These are phyloP conservation scores for Lagenorhynchus albirostris DNA, from an alignment of 2,113 vertebrate genomes.

Conservation along the genomic window DNA sequence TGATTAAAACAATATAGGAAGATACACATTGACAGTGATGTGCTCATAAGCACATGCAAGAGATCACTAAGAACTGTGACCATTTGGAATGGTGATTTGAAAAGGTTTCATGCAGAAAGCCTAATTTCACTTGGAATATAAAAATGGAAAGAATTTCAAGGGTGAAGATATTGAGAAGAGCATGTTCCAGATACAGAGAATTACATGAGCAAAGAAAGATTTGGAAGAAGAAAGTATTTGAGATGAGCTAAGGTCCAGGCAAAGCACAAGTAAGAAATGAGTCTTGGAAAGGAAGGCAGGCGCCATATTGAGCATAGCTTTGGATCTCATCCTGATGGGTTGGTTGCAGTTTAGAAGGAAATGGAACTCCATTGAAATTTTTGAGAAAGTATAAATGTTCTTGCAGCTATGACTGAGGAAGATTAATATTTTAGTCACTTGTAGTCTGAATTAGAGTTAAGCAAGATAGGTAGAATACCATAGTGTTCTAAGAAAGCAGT, in stretches of 20 bases:
- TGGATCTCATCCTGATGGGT: background rate
- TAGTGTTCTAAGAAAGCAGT: background rate
- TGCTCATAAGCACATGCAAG: background rate
- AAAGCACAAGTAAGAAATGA: background rate
- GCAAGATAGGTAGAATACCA: background rate
- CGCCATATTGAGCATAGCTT: accelerated
- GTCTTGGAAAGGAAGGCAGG: background rate
- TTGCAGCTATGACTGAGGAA: background rate
- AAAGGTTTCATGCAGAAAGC: background rate
- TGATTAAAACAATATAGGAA: background rate
- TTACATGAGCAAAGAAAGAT: background rate
- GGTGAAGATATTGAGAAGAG: background rate
- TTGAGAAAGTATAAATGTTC: background rate
- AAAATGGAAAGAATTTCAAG: background rate
- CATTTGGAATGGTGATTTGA: background rate
- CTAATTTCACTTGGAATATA: background rate
- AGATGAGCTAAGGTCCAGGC: background rate
- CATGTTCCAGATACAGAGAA: background rate
- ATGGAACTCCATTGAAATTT: background rate
- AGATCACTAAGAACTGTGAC: background rate
- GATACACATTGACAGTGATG: background rate
- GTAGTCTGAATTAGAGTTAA: background rate
- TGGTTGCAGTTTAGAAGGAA: background rate
- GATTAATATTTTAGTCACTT: background rate
- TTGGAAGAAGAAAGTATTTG: background rate